These are phyloP conservation scores for Batillaria attramentaria DNA, from an alignment of 1,140 invertebrate species.

Conservation along the genomic window DNA sequence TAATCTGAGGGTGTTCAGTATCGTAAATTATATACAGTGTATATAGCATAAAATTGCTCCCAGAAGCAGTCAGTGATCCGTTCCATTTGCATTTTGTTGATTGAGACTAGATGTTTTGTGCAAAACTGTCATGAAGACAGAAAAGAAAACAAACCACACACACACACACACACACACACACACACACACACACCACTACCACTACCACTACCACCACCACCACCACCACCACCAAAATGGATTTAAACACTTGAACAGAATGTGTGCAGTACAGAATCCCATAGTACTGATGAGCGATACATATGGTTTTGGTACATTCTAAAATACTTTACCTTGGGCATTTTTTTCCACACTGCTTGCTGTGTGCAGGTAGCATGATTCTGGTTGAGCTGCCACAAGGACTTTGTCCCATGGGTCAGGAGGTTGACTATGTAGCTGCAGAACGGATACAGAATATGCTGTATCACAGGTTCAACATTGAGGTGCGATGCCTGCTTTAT, in stretches of 20 bases:
- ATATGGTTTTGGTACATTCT: neutral
- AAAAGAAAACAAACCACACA: no score
- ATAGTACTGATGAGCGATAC: neutral
- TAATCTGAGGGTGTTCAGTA: neutral
- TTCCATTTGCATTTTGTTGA: no score
- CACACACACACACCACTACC: conserved; percentile 3
- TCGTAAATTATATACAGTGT: neutral
- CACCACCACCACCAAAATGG: no score
- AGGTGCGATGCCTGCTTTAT: no score
- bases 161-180: no score
- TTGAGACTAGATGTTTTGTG: no score
- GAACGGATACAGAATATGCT: conserved; percentile 65
- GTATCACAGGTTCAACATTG: conserved; percentile 66
- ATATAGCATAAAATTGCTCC: neutral
- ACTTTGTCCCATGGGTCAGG: conserved; percentile 39
- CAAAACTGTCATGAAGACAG: no score
- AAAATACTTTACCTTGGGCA: neutral
- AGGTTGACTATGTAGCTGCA: conserved; percentile 55
- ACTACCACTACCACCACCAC: no score
- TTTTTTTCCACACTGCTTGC: neutral
- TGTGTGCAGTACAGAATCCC: neutral
- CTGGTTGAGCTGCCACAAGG: conserved; percentile 58
- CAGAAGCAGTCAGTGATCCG: neutral
- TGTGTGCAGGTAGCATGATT: conserved; percentile 59
- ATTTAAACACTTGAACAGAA: no score